Conservation (phyloP, 2,113 vertebrate species). For the Rhinolophus sinicus region DNA sequence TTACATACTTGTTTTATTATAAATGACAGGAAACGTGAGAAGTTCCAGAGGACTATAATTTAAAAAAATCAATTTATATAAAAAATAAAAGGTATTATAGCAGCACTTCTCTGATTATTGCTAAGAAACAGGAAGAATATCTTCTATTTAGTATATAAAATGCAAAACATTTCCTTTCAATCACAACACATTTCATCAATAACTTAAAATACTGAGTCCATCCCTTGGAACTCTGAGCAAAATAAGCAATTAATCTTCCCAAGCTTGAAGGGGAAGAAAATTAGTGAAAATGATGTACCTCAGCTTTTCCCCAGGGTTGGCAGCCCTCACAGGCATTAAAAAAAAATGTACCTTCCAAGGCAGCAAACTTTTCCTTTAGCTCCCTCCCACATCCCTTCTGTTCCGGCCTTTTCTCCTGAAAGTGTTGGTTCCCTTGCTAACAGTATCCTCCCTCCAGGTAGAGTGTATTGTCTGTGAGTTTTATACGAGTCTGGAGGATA, state of each 20-base stretch:
- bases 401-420: background rate
- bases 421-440: background rate
- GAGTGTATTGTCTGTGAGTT: background rate
- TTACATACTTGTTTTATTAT: background rate
- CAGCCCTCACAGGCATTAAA: background rate
- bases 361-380: background rate
- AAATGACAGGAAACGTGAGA: background rate
- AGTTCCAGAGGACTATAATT: background rate
- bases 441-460: background rate
- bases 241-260: background rate
- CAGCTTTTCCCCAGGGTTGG: background rate
- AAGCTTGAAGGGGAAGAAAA: background rate
- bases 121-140: conserved; percentile 50
- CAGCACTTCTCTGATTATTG: background rate
- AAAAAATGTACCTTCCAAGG: background rate
- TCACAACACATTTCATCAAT: conserved; percentile 37
- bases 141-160: conserved; percentile 39
- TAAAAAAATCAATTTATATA: conserved; percentile 44
- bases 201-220: conserved; percentile 51
- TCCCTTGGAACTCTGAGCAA: background rate
- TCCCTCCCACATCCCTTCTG: background rate
- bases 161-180: conserved; percentile 37
- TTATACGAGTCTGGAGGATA: background rate
- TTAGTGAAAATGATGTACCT: conserved; percentile 8
- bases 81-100: conserved; percentile 17